Conservation (phyloP, 1,140 invertebrate genomes). For the Aphaenogaster rudis region DNA sequence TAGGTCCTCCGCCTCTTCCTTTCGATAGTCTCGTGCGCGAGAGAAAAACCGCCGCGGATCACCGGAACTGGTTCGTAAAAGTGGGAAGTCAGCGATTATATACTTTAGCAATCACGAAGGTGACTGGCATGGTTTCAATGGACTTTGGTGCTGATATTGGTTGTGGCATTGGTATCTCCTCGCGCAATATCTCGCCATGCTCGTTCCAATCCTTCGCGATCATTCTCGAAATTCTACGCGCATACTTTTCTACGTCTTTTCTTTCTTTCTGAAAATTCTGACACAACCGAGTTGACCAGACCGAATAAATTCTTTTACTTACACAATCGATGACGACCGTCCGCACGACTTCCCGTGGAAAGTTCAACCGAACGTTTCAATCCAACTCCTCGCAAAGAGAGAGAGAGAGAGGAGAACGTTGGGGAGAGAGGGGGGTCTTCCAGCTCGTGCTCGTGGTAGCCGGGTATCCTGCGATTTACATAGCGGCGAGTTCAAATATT, state of each 20-base stretch:
- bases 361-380: slow-evolving; percentile 47
- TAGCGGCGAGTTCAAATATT: slow-evolving; percentile 64
- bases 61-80: slow-evolving; percentile 57
- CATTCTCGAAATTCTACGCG: background rate
- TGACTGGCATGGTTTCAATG: slow-evolving; percentile 38
- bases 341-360: slow-evolving; percentile 6
- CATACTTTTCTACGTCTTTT: background rate
- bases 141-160: slow-evolving; percentile 9
- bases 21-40: slow-evolving; percentile 32
- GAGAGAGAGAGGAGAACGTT: background rate
- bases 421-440: background rate
- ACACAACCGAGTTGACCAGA: slow-evolving; percentile 32
- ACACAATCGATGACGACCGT: slow-evolving; percentile 24
- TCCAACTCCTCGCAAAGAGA: slow-evolving; percentile 20
- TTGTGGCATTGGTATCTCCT: background rate
- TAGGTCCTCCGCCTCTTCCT: slow-evolving; percentile 10
- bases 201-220: background rate
- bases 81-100: slow-evolving; percentile 49
- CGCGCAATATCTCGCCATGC: background rate
- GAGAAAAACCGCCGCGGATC: slow-evolving; percentile 62
- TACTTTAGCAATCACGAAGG: slow-evolving; percentile 16
- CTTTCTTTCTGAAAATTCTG: background rate
- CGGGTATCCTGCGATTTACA: slow-evolving; percentile 63
- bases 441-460: slow-evolving; percentile 44
- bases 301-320: slow-evolving; percentile 29